Conservation (phyloP, 1,140 invertebrate genomes). For the Steinernema khuongi region DNA sequence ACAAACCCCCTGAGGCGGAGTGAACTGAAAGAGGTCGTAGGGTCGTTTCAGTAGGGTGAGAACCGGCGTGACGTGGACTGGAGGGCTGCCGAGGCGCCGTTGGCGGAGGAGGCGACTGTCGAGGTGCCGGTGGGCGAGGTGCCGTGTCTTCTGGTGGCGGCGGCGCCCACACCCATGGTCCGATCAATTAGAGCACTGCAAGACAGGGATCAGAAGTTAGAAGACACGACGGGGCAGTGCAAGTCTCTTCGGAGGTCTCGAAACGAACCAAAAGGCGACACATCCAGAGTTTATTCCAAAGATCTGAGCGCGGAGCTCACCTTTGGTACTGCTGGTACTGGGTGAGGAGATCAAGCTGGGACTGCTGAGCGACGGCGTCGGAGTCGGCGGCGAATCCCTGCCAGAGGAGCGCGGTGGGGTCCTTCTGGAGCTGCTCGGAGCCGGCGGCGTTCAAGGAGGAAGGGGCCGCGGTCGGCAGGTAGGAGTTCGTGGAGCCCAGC, state of each 20-base stretch:
- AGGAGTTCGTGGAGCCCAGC: neutral
- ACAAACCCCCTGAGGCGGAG: constrained; percentile 2
- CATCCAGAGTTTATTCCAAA: too few species aligned
- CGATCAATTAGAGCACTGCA: neutral
- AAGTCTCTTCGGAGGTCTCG: neutral
- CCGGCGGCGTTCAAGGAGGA: neutral
- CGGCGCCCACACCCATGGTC: neutral
- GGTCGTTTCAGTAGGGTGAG: constrained; percentile 1
- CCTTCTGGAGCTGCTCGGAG: neutral
- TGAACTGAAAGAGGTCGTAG: constrained; percentile 9
- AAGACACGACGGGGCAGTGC: neutral
- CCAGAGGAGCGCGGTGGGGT: neutral
- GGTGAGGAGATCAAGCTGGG: neutral
- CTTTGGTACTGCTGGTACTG: constrained; percentile 1
- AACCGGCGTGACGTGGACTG: neutral
- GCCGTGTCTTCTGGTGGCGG: neutral
- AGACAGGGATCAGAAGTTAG: constrained; percentile 1
- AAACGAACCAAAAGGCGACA: too few species aligned
- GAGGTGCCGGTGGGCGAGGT: neutral
- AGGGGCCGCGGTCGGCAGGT: neutral
- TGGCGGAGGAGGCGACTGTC: neutral
- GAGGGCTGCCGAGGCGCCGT: neutral
- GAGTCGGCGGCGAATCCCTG: neutral
- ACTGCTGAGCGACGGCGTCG: neutral
- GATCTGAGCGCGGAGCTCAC: neutral